Conservation (phyloP, 2,113 vertebrate genomes). For the Platysternon megacephalum region DNA sequence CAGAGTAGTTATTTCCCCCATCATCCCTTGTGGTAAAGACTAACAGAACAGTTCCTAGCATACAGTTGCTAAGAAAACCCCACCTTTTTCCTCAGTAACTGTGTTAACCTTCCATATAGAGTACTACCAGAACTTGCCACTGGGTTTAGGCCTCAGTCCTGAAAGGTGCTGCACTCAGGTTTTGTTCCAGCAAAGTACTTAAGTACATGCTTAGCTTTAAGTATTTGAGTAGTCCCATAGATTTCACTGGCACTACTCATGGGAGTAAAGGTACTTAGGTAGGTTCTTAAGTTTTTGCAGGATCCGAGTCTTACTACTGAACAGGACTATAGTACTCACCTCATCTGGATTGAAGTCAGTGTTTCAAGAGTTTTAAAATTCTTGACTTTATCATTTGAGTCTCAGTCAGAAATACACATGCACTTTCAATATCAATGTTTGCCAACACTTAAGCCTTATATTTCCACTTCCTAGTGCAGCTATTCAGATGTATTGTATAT, state of each 20-base stretch:
- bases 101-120: background rate
- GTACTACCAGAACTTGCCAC: background rate
- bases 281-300: background rate
- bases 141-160: background rate
- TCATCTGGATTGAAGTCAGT: background rate
- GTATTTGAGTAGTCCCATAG: accelerated
- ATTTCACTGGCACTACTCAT: background rate
- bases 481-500: accelerated
- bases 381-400: background rate
- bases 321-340: too few species aligned
- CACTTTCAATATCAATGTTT: background rate
- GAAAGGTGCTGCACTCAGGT: background rate
- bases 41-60: slow-evolving; percentile 55
- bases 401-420: background rate
- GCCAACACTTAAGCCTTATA: accelerated
- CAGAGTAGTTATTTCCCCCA: slow-evolving; percentile 4
- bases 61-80: background rate
- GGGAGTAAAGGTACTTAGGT: background rate
- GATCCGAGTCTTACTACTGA: accelerated
- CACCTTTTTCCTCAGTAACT: background rate
- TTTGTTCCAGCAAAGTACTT: background rate
- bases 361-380: accelerated
- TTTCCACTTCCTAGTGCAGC: background rate
- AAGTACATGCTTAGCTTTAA: background rate
- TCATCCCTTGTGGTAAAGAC: background rate